Base-by-base conservation (phyloP, 2,888 invertebrate genomes). In the Dexiosoma caninum region DNA sequence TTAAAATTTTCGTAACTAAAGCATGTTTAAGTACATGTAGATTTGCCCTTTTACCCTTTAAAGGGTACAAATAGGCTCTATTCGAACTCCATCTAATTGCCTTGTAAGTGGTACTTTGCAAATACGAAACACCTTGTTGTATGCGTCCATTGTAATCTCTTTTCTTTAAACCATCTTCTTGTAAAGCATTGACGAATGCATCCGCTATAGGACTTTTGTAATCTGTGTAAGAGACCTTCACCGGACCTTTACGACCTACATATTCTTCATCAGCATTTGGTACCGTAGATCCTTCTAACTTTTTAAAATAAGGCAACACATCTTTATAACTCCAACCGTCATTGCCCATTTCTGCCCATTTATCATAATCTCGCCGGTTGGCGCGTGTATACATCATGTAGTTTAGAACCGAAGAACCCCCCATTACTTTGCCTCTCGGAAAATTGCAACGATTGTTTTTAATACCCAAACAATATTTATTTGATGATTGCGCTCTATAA, bases 391-490 rank as follows among this genome's bases (percentile, higher is more conserved):
- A 95, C 84, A 95, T 93, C 95, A 97, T 95, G 84, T 94, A 94
- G 87, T 96, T 96, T 8, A 96, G 90, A 0, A 94, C 93, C 84
- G 95, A 95, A 8, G 94, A 94, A 1, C 97, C 97, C 4, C 97
- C 97, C 86, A 97, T 92, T 0, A 95, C 95, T 89, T 95, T 95
- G 2, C 96, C 96, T 72, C 95, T 91, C 0, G 96, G 95, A 93
- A 94, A 95, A 83, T 94, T 93, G 87, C 95, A 95, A 81, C 93
- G 93, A 81, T 92, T 92, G 82, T 94, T 92, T 72, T 93, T 92
- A 91, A 95, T 93, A 7, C 95, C 95, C 35, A 94, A 91, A 85
- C 95, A 95, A 82, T 93, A 94, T 69, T 90, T 92, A 10, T 92
- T 90, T 2, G 95, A 95, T 0, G 95, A 93, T 87, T 94, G 93